A percentile compares a stretch with the other conserved stretches of the same genome.
phyloP scores from a whole-genome alignment of 2,113 vertebrate species.

The Hippocampus abdominalis region DNA sequence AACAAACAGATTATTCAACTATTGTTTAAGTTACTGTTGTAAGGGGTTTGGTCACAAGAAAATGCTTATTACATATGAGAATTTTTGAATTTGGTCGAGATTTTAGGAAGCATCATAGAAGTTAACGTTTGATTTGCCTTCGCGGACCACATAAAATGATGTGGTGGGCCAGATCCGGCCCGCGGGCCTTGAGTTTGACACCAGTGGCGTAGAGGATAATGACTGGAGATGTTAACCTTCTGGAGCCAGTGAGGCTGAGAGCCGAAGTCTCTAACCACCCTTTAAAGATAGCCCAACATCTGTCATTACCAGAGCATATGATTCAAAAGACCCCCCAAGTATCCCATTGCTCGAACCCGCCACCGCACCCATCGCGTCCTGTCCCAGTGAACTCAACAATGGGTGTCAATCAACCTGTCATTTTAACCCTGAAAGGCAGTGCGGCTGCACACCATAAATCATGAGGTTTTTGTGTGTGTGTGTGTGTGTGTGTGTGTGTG shows the following conservation, averaged over 20 bases:
- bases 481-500: constrained; percentile 8
- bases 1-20: no score
- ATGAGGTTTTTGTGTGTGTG: constrained; percentile 13
- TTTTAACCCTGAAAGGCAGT: constrained; percentile 13
- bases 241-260: constrained; percentile 11
- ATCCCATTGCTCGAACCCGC: not conserved
- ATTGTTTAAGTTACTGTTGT: no score
- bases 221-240: not conserved
- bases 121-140: no score
- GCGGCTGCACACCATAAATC: constrained; percentile 33
- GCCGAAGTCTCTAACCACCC: constrained; percentile 10
- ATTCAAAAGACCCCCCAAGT: constrained; percentile 16
- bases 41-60: no score
- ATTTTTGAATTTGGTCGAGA: no score
- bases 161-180: no score
- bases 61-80: no score
- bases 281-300: constrained; percentile 23
- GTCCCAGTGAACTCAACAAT: constrained; percentile 47
- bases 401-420: constrained; percentile 41
- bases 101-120: no score
- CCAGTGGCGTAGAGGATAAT: not conserved
- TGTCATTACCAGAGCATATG: constrained; percentile 45
- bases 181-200: no score
- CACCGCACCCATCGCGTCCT: not conserved
- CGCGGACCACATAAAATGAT: no score